These are phyloP conservation scores for Crossaster papposus DNA, from an alignment of 53 echinoderm and acorn worm genomes.

Conservation along the genomic window DNA sequence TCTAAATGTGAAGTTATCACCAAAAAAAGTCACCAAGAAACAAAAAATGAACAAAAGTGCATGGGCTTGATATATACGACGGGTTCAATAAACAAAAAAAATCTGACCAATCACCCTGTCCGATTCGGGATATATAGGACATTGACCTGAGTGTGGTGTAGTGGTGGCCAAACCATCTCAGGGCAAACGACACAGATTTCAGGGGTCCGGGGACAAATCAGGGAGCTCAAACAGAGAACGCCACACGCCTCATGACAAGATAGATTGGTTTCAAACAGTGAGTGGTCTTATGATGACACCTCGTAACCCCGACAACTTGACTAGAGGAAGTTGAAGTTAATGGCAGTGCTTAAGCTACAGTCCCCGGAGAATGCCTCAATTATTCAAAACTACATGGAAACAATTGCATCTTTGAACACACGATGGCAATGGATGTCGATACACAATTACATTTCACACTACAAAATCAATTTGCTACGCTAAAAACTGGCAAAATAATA, in stretches of 20 bases:
- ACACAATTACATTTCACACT: background rate
- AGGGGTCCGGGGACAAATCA: slow-evolving; percentile 33
- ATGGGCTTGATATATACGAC: background rate
- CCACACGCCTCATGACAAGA: slow-evolving; percentile 51
- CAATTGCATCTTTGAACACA: background rate
- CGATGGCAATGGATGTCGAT: background rate
- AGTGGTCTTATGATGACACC: slow-evolving; percentile 38
- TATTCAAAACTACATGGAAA: background rate
- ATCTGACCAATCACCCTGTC: slow-evolving; percentile 1
- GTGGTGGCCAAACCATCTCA: slow-evolving; percentile 18
- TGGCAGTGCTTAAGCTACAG: background rate
- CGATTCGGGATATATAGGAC: slow-evolving; percentile 33
- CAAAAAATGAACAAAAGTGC: background rate
- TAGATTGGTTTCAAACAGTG: slow-evolving; percentile 46
- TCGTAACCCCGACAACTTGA: slow-evolving; percentile 8
- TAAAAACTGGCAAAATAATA: no score
- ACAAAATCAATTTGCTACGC: no score
- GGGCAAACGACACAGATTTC: slow-evolving; percentile 37
- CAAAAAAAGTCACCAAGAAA: background rate
- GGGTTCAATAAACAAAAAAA: background rate
- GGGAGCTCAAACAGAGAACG: slow-evolving; percentile 27
- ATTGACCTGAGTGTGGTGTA: slow-evolving; percentile 49
- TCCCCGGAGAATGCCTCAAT: background rate
- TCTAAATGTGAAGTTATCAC: background rate
- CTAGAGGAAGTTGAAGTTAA: no score